A percentile compares a stretch with the other conserved stretches of the same genome.
phyloP scores from a whole-genome alignment of 1,140 invertebrate genomes.

The Lethocerus indicus region DNA sequence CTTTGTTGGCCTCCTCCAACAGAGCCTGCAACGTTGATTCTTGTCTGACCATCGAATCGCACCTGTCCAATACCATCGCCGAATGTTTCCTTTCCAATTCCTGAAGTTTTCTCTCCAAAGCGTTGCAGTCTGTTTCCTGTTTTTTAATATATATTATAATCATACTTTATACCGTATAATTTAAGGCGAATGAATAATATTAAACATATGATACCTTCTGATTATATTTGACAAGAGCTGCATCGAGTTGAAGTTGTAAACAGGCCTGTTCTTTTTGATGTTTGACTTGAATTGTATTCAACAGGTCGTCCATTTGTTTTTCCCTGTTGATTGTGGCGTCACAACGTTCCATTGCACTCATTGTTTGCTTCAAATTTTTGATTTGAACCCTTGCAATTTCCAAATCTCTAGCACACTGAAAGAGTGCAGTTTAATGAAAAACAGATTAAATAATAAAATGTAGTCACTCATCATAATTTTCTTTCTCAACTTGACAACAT shows the following conservation, averaged over 20 bases:
- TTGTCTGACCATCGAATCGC: constrained; percentile 19
- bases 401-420: constrained; percentile 1
- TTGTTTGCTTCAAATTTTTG: constrained; percentile 6
- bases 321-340: constrained; percentile 3
- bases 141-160: not conserved
- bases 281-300: constrained; percentile 8
- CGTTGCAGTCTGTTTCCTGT: constrained; percentile 10
- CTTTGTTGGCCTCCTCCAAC: constrained; percentile 21
- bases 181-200: not conserved
- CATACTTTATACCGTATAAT: not conserved
- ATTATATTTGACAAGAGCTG: not conserved
- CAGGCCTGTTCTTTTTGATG: constrained; percentile 9
- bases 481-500: no score
- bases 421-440: not conserved
- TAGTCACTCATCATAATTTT: no score
- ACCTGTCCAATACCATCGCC: constrained; percentile 24
- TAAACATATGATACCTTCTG: constrained; percentile 10
- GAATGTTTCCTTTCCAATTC: constrained; percentile 24
- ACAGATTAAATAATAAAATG: no score
- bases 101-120: constrained; percentile 9
- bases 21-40: constrained; percentile 17
- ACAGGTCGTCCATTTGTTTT: constrained; percentile 10
- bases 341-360: constrained; percentile 10
- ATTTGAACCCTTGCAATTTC: constrained; percentile 8
- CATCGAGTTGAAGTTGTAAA: constrained; percentile 7